phyloP scores from a whole-genome alignment of 2,797 vertebrate genomes.

The Chaetophractus vellerosus region DNA sequence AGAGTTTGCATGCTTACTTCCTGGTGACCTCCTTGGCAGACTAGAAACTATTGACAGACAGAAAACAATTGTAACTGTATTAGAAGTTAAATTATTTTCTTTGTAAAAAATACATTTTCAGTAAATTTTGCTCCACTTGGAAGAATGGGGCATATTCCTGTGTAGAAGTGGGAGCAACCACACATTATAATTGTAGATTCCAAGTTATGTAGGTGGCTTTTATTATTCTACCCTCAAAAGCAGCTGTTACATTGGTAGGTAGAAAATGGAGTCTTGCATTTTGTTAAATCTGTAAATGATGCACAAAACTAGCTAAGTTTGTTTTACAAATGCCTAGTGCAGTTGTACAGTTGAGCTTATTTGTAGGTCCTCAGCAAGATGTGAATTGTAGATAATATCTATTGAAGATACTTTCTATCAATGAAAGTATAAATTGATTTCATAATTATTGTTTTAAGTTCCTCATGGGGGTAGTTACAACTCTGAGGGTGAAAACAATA shows the following conservation, averaged over 20 bases:
- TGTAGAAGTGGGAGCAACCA: not conserved
- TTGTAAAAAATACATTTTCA: slow-evolving; percentile 50
- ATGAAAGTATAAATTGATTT: slow-evolving; percentile 60
- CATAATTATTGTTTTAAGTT: slow-evolving; percentile 58
- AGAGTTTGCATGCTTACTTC: not conserved
- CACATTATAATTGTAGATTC: slow-evolving; percentile 18
- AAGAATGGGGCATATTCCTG: not conserved
- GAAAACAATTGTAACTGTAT: not conserved
- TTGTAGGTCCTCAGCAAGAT: slow-evolving; percentile 52
- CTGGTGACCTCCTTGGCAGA: not conserved
- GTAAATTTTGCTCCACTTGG: not conserved
- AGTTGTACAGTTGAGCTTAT: slow-evolving; percentile 23
- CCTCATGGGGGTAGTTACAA: slow-evolving; percentile 1
- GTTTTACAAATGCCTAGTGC: slow-evolving; percentile 1
- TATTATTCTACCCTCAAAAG: slow-evolving; percentile 60
- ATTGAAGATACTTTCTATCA: slow-evolving; percentile 42
- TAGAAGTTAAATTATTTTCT: slow-evolving; percentile 38
- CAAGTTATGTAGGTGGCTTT: slow-evolving; percentile 42
- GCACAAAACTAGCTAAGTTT: slow-evolving; percentile 48
- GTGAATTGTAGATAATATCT: slow-evolving; percentile 45
- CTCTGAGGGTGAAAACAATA: not conserved
- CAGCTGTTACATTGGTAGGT: slow-evolving; percentile 41
- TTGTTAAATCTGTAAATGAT: slow-evolving; percentile 56
- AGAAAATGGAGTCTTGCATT: slow-evolving; percentile 56
- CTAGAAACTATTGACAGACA: not conserved